Conservation (phyloP, 2,113 vertebrate species). For the Prinia subflava region DNA sequence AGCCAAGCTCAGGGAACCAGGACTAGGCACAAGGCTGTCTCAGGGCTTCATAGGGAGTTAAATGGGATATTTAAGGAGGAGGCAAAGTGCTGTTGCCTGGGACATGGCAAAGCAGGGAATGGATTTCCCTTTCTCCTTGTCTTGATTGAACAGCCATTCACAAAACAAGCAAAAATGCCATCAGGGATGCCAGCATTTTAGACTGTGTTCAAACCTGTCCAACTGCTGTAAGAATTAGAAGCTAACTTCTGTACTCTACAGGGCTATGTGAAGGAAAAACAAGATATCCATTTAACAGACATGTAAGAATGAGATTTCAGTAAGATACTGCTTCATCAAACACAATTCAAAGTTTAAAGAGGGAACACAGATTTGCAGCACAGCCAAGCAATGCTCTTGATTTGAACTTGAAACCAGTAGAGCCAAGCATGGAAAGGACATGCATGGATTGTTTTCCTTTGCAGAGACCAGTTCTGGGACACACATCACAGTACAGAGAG, state of each 20-base stretch:
- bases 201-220: not conserved
- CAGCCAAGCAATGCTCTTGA: not conserved
- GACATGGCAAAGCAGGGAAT: not conserved
- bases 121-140: not conserved
- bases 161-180: not conserved
- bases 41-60: not conserved
- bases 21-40: not conserved
- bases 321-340: not conserved
- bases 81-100: not conserved
- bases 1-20: not conserved
- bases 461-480: not conserved
- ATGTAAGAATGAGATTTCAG: fast-evolving
- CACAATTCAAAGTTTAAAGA: not conserved
- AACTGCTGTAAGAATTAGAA: not conserved
- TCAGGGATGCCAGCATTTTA: not conserved
- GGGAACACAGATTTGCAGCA: not conserved
- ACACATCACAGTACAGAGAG: not conserved
- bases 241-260: not conserved
- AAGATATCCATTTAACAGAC: not conserved
- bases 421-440: not conserved
- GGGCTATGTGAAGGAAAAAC: not conserved
- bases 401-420: not conserved
- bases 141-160: not conserved
- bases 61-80: not conserved
- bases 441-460: not conserved